phyloP scores from a whole-genome alignment of 2,888 invertebrate genomes.

The Campoplex capitator region DNA sequence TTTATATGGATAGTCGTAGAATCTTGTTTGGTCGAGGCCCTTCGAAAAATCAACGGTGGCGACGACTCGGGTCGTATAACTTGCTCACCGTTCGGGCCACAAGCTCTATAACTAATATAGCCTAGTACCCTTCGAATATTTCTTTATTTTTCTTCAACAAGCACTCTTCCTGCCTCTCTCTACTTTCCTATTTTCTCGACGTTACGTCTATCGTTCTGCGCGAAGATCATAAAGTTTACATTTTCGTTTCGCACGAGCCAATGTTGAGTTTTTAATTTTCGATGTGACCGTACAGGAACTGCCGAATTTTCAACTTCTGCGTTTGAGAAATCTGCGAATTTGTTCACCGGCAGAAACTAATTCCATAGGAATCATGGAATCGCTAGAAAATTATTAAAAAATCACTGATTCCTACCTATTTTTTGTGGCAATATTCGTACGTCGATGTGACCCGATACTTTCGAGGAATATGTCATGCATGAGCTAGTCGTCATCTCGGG shows the following conservation, averaged over 20 bases:
- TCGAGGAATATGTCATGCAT: not conserved
- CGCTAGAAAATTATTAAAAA: not conserved
- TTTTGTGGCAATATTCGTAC: not conserved
- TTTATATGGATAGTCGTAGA: slow-evolving; percentile 63
- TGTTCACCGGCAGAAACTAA: not conserved
- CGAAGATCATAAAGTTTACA: slow-evolving; percentile 26
- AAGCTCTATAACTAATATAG: slow-evolving; percentile 62
- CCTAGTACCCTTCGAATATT: slow-evolving; percentile 44
- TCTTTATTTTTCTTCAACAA: slow-evolving; percentile 44
- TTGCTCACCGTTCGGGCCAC: slow-evolving; percentile 71
- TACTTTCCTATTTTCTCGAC: not conserved
- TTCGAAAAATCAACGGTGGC: slow-evolving; percentile 49
- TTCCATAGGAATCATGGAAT: not conserved
- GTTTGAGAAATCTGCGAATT: not conserved
- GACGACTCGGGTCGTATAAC: slow-evolving; percentile 70
- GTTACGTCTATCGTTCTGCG: slow-evolving; percentile 26
- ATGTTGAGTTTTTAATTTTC: slow-evolving; percentile 11
- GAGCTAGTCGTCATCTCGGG: slow-evolving; percentile 24
- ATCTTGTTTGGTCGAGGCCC: slow-evolving; percentile 34
- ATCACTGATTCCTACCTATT: not conserved
- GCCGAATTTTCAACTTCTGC: not conserved
- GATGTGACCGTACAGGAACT: not conserved
- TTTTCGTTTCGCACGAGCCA: slow-evolving; percentile 19
- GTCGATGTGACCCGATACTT: not conserved
- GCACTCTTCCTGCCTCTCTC: slow-evolving; percentile 23